Evolutionary conservation across 2,797 vertebrate species (phyloP), one percentile per base, ranked within the genome.

Genomic region (Monodelphis domestica): DNA sequence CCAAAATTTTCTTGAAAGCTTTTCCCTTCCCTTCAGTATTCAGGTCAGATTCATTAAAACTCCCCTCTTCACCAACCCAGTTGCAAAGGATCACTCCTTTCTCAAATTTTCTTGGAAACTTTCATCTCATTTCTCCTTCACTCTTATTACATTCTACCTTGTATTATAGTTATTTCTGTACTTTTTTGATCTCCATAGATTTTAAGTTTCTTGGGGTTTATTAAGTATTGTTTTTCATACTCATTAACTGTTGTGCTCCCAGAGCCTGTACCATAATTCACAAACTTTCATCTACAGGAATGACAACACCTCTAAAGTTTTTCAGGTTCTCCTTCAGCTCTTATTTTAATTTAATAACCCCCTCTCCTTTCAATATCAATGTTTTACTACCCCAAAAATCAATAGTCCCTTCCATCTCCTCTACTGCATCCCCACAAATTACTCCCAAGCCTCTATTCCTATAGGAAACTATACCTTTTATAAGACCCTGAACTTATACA

Each of bases 171-270:
- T 70, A 54, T 11, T 89, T 89, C 54, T 70, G 89, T 96, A 59
- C 24, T 59, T 88, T 63, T 53, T 91, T 93, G 63, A 93, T 95
- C 92, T 91, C 89, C 87, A 84, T 89, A 63, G 90, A 94, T 90
- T 95, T 91, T 94, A 96, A 93, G 94, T 53, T 95, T 91, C 89
- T 89, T 88, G 54, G 70, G 57, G 38, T 92, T 45, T 52, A 93
- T 90, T 87, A 97, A 94, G 87, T 96, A 93, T 95, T 45, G 84
- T 38, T 78, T 84, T 50, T 29, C 55, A 26, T 91, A n/a, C 45
- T 95, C 91, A 95, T 94, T 91, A 96, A 90, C 50, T 78, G 95
- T 33, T 93, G 63, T 91, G 92, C 51, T 96, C 91, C 56, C 90
- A 59, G 53, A 28, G 95, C 94, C 87, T 92, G 92, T 38, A 87